phyloP scores from a whole-genome alignment of 2,113 vertebrate species.

The Corvus cornix region DNA sequence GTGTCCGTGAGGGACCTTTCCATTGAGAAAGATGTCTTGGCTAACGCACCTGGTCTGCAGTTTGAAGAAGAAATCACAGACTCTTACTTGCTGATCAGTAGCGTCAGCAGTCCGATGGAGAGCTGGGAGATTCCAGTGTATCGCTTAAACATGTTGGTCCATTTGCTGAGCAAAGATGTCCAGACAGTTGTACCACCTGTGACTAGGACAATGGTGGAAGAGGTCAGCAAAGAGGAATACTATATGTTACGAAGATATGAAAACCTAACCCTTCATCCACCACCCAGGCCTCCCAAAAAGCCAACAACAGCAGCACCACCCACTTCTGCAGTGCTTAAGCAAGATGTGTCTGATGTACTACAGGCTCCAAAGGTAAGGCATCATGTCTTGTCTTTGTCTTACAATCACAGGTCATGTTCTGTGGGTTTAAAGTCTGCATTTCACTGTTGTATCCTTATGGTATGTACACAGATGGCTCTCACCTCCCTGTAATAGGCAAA shows the following conservation, averaged over 20 bases:
- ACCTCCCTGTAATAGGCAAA: conserved; percentile 6
- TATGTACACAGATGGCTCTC: conserved; percentile 30
- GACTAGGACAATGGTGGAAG: conserved; percentile 71
- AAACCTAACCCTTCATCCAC: conserved; percentile 71
- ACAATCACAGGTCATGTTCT: background rate
- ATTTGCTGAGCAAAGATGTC: conserved; percentile 56
- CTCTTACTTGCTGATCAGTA: conserved; percentile 79
- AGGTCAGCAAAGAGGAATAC: conserved; percentile 81
- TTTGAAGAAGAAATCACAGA: conserved; percentile 86
- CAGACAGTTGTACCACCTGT: background rate
- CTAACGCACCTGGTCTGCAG: conserved; percentile 70
- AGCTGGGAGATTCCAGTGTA: conserved; percentile 81
- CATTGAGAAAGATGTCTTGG: conserved; percentile 79
- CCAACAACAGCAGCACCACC: conserved; percentile 29
- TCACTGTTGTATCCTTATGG: background rate
- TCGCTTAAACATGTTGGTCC: conserved; percentile 72
- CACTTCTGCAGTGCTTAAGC: background rate
- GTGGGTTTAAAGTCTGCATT: background rate
- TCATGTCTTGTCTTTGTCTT: background rate
- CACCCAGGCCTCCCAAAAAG: conserved; percentile 84
- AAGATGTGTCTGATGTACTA: background rate
- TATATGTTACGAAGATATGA: conserved; percentile 82
- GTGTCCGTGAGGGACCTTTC: conserved; percentile 83
- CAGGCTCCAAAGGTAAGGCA: conserved; percentile 65
- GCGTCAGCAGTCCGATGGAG: conserved; percentile 55